Percentiles rank a stretch among this genome's conserved stretches.
Conservation (phyloP, 2,113 vertebrate species). For the Falcunculus frontatus region DNA sequence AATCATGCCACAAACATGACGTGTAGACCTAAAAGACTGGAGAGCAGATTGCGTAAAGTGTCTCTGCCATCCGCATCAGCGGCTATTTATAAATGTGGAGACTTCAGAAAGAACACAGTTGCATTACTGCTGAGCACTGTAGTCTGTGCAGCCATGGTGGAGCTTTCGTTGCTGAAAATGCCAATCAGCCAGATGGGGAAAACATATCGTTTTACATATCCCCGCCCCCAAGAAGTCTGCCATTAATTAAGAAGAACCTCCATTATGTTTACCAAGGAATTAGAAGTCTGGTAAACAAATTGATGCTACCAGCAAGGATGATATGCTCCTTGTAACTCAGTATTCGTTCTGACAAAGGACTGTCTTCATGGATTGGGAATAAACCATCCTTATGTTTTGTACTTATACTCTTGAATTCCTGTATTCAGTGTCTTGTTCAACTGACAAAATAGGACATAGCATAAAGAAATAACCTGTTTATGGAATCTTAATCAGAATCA, state of each 20-base stretch:
- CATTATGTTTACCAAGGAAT: constrained; percentile 56
- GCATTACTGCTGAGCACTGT: constrained; percentile 25
- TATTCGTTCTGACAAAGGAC: constrained; percentile 60
- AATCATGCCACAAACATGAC: constrained; percentile 58
- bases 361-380: constrained; percentile 25
- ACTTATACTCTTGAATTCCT: constrained; percentile 29
- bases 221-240: constrained; percentile 56
- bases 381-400: neutral
- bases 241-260: constrained; percentile 63
- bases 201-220: constrained; percentile 42
- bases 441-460: constrained; percentile 51
- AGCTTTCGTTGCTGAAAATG: constrained; percentile 61
- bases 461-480: constrained; percentile 48
- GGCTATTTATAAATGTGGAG: constrained; percentile 52
- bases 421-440: constrained; percentile 43
- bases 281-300: constrained; percentile 66
- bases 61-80: constrained; percentile 34
- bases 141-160: constrained; percentile 54
- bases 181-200: constrained; percentile 61
- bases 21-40: constrained; percentile 42
- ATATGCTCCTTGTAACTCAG: constrained; percentile 22
- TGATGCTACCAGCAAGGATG: constrained; percentile 49
- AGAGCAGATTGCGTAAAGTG: constrained; percentile 59
- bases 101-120: constrained; percentile 49
- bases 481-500: constrained; percentile 21